Base-by-base conservation (phyloP, 2,113 vertebrate species). In the Pterocles orientalis region DNA sequence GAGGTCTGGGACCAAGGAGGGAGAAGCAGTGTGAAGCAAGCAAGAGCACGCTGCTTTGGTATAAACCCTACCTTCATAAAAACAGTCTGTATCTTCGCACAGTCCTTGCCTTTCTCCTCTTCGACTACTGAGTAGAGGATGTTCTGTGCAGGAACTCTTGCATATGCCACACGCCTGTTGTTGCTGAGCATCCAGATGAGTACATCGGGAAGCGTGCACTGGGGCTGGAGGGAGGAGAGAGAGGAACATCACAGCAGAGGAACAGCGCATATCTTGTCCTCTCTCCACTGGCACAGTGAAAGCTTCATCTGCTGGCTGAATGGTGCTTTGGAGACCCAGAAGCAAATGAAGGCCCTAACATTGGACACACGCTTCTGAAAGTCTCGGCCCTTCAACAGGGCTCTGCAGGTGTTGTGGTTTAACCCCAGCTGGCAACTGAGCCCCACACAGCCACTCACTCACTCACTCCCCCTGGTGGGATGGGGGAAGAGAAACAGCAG, bases 121-220 rank as follows among this genome's bases (percentile, higher is more conserved):
- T 99, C 99, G 0, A 99, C 99, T 92, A 99, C 91, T 2, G 99
- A 99, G 92, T 99, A 99, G 25, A 99, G 97, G 66, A 99, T 95
- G 61, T 99, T 97, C 96, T 99, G 98, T 14, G 98, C 97, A 17
- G 99, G 98, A 54, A 99, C 98, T 65, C 98, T 97, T 62, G 98
- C 94, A 7, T 99, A 99, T 12, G 99, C 99, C 90, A 99, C 95
- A 23, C 98, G 97, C 80, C 97, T 98, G 45, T 81, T 98, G 45
- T 98, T 98, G 51, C 98, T 98, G 88, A 99, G 90, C 98, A 99
- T 98, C 99, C 99, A 99, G 58, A 99, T 53, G 19, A 99, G 98
- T n/a, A 98, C 98, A 31, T 99, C 99, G 0, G 99, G 99, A 60
- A 99, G 97, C 10, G 99, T 98, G 65, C 97, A 98, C 96, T 99